Evolutionary conservation across 2,113 vertebrate genomes (phyloP).

Genomic region (Scomber japonicus): DNA sequence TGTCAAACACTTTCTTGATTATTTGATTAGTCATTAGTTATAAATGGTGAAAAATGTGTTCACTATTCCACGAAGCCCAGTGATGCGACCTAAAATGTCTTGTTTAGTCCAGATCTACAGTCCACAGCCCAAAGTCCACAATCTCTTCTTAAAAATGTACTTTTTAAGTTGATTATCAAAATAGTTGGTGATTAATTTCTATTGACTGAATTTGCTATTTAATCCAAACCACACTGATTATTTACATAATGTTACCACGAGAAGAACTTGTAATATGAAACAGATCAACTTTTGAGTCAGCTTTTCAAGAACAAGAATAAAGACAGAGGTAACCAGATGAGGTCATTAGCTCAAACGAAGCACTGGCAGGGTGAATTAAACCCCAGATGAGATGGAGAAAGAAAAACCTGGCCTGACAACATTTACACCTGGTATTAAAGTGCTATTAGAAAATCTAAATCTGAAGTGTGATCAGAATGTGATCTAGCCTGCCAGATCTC

Average conservation of each 20-base stretch:
- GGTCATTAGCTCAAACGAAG: neutral
- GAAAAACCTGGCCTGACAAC: slow-evolving; percentile 21
- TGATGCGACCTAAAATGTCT: too few relatives aligned
- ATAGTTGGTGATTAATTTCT: too few relatives aligned
- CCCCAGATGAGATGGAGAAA: slow-evolving; percentile 10
- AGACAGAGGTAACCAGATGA: neutral
- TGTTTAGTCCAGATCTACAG: too few relatives aligned
- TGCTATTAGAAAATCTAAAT: slow-evolving; percentile 24
- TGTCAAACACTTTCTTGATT: too few relatives aligned
- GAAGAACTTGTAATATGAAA: neutral
- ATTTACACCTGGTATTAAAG: slow-evolving; percentile 40
- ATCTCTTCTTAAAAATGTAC: too few relatives aligned
- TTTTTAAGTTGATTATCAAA: too few relatives aligned
- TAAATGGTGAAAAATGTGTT: too few relatives aligned
- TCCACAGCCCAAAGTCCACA: too few relatives aligned
- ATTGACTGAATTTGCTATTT: neutral
- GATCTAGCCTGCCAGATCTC: slow-evolving; percentile 34
- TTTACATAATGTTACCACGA: neutral
- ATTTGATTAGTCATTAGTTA: too few relatives aligned
- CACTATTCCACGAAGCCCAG: too few relatives aligned
- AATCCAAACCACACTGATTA: neutral
- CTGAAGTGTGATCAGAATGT: slow-evolving; percentile 31
- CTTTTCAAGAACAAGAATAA: neutral
- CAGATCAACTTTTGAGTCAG: neutral
- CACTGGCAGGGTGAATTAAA: neutral